Evolutionary conservation across 2,113 vertebrate genomes (phyloP).

Genomic region (Chrysemys picta): DNA sequence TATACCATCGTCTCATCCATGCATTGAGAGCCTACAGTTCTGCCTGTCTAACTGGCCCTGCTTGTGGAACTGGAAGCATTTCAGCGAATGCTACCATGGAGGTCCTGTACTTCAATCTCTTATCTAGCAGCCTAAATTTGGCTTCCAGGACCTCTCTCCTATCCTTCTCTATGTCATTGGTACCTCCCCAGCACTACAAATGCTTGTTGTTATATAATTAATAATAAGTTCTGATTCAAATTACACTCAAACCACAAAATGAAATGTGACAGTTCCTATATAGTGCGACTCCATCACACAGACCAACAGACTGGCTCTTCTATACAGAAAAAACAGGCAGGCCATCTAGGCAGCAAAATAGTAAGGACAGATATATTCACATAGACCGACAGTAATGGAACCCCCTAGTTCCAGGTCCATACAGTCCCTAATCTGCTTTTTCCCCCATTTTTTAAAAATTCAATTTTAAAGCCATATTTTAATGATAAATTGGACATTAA

Average conservation of each 20-base stretch:
- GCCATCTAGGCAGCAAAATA: fast-evolving
- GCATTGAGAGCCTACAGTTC: too few species aligned
- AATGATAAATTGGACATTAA: fast-evolving
- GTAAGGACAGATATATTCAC: neutral
- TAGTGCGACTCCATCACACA: fast-evolving
- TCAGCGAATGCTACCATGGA: too few species aligned
- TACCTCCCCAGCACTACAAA: neutral
- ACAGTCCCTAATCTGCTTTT: neutral
- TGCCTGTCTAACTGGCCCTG: too few species aligned
- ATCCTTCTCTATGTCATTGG: too few species aligned
- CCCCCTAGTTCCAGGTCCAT: fast-evolving
- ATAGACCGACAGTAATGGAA: fast-evolving
- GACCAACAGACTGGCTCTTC: neutral
- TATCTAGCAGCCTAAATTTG: too few species aligned
- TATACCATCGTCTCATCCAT: too few species aligned
- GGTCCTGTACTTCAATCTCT: too few species aligned
- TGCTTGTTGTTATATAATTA: neutral
- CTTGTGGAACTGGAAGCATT: too few species aligned
- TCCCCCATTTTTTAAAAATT: neutral
- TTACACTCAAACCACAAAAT: fast-evolving
- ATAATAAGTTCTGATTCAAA: fast-evolving
- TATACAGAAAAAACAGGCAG: neutral
- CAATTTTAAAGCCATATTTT: neutral
- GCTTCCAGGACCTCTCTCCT: too few species aligned
- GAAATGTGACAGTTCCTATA: fast-evolving